phyloP scores from a whole-genome alignment of 1,140 invertebrate genomes.

The Cotesia vestalis region DNA sequence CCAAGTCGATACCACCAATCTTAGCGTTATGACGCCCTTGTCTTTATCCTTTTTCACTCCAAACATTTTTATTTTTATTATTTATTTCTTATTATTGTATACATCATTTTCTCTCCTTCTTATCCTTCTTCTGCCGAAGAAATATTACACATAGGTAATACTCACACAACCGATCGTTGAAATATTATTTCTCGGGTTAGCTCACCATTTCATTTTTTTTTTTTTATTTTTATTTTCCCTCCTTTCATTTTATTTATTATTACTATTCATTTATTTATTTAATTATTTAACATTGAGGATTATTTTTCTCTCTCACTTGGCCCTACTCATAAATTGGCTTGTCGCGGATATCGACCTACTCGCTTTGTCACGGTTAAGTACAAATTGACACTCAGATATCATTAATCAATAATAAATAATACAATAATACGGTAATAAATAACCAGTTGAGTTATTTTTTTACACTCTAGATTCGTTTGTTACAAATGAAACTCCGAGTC shows the following conservation, averaged over 20 bases:
- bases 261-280: slow-evolving; percentile 23
- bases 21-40: slow-evolving; percentile 53
- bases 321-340: slow-evolving; percentile 34
- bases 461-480: too few species aligned
- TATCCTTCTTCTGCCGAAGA: too few species aligned
- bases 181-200: slow-evolving; percentile 33
- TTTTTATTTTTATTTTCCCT: not conserved
- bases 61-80: too few species aligned
- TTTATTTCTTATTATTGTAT: too few species aligned
- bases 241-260: too few species aligned
- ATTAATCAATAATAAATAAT: slow-evolving; percentile 33
- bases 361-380: slow-evolving; percentile 34
- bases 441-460: not conserved
- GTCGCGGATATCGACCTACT: slow-evolving; percentile 11
- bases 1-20: slow-evolving; percentile 42
- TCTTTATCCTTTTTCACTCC: slow-evolving; percentile 41
- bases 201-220: too few species aligned
- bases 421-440: too few species aligned
- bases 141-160: slow-evolving; percentile 1
- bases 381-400: slow-evolving; percentile 35
- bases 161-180: slow-evolving; percentile 33
- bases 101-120: slow-evolving; percentile 41
- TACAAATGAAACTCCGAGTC: too few species aligned
- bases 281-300: slow-evolving; percentile 21
- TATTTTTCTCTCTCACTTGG: slow-evolving; percentile 10